Base-by-base conservation (phyloP, 2,797 vertebrate genomes). In the Paramormyrops hopkinsi region DNA sequence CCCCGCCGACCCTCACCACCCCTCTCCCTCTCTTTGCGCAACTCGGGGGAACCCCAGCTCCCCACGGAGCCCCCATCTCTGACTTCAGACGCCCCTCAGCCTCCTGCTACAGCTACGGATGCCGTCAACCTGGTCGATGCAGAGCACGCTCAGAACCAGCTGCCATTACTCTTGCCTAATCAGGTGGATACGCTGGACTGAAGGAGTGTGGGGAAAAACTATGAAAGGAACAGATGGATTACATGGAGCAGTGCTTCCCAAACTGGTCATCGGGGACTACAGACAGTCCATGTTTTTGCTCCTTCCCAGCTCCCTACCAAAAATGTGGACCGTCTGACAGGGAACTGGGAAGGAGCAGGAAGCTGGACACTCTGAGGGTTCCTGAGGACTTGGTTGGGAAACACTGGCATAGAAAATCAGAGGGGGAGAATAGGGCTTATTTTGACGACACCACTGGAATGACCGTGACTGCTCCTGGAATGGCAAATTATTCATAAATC, bases 1-100 rank as follows among this genome's bases (percentile, higher is more conserved):
- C 96, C 96, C 56, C 95, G 97, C 2, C 94, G 96, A 17, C 94
- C 97, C 22, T 99, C 98, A 0, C 96, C 97, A 0, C 96, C 94
- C 0, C 94, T 98, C 89, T 99, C 98, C 0, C 96, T 99, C 37
- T 99, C 98, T 84, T 92, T 97, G 89, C 95, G 97, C 89, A 99
- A 99, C 91, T 99, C 98, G n/a, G 97, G 97, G 92, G 98, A 98
- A 0, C 97, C 94, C 0, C 94, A 96, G 50, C 89, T 97, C 9
- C 95, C 95, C 73, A 96, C 96, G 0, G 96, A 94, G 1, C 94
- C 94, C 0, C 94, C 96, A 1, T 97, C 97, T 0, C 91, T 94
- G 82, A 94, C 94, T 12, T 98, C 97, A 0, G 96, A 96, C 89
- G 94, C 94, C 2, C 92, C 95, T 0, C 96, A 96, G 4, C 93